Evolutionary conservation across 92 coral and sea anemone species (phyloP).

Genomic region (Desmophyllum pertusum): DNA sequence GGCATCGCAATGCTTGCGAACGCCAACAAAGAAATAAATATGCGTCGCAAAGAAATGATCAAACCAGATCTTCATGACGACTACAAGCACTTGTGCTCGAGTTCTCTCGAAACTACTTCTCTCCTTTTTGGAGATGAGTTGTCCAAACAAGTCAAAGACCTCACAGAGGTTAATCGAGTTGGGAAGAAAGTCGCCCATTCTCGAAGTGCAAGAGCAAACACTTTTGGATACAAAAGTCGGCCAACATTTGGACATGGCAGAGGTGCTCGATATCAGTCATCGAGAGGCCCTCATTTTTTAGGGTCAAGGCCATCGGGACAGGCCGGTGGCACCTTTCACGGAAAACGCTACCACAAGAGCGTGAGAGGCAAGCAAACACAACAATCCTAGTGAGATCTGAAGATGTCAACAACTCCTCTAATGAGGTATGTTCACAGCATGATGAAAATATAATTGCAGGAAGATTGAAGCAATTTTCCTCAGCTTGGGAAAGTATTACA

Average conservation of each 20-base stretch:
- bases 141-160: background rate
- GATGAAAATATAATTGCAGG: background rate
- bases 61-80: constrained; percentile 51
- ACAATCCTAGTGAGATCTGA: background rate
- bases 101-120: constrained; percentile 16
- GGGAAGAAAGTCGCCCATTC: background rate
- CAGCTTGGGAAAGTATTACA: background rate
- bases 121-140: constrained; percentile 31
- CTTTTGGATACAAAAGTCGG: background rate
- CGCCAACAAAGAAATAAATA: constrained; percentile 46
- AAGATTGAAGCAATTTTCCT: background rate
- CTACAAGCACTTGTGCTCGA: constrained; percentile 43
- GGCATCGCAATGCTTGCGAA: constrained; percentile 39
- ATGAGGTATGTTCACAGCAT: background rate
- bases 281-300: background rate
- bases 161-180: constrained; percentile 16
- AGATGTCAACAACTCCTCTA: background rate
- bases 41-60: constrained; percentile 38
- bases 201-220: background rate
- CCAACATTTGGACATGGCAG: background rate
- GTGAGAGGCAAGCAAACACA: background rate
- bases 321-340: constrained; percentile 3
- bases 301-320: constrained; percentile 9
- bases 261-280: background rate
- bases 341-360: background rate